Conservation (phyloP, 2,888 invertebrate genomes). For the Pediacus dermestoides region DNA sequence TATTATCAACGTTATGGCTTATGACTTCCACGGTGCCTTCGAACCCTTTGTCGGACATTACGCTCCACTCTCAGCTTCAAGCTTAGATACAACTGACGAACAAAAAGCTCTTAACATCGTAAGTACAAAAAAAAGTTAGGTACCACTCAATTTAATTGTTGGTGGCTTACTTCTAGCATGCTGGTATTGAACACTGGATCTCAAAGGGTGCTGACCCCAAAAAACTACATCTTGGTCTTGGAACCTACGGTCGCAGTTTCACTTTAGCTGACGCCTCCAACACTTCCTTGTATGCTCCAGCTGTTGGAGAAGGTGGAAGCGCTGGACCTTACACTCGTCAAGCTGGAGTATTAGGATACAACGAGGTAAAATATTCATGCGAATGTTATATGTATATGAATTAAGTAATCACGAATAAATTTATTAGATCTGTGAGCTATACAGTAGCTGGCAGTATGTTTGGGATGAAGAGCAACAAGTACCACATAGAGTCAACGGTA, state of each 20-base stretch:
- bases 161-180: too few species aligned
- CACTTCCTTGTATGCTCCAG: slow-evolving; percentile 55
- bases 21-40: slow-evolving; percentile 67
- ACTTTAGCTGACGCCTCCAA: slow-evolving; percentile 51
- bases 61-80: slow-evolving; percentile 57
- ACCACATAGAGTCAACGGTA: slow-evolving; percentile 57
- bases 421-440: slow-evolving; percentile 38
- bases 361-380: slow-evolving; percentile 64
- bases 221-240: slow-evolving; percentile 68
- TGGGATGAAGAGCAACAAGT: slow-evolving; percentile 41
- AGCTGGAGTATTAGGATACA: slow-evolving; percentile 68
- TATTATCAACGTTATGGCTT: slow-evolving; percentile 48
- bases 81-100: slow-evolving; percentile 41
- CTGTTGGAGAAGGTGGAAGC: slow-evolving; percentile 54
- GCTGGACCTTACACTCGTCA: slow-evolving; percentile 63
- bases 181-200: slow-evolving; percentile 54
- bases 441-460: slow-evolving; percentile 31
- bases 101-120: slow-evolving; percentile 27
- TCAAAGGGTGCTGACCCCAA: slow-evolving; percentile 55
- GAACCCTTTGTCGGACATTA: slow-evolving; percentile 62
- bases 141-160: too few species aligned
- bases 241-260: slow-evolving; percentile 68
- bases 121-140: slow-evolving; percentile 22
- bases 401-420: too few species aligned
- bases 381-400: too few species aligned